Evolutionary conservation across 2,113 vertebrate genomes (phyloP), one percentile per base, ranked within the genome.

Genomic region (Gallinago undulata): DNA sequence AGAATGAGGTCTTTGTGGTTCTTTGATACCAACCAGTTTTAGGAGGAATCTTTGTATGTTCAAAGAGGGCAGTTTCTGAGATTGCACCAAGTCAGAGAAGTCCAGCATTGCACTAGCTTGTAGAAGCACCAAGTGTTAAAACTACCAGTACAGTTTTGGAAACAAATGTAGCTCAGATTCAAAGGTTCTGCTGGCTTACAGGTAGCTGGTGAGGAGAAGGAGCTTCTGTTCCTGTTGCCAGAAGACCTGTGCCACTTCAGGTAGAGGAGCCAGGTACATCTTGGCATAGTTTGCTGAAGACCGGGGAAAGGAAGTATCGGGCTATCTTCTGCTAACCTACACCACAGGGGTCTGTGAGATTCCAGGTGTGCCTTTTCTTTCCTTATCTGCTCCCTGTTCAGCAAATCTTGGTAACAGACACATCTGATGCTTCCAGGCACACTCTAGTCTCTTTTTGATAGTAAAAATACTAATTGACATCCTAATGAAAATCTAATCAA

Each of bases 1-100:
- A 57, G 28, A 84, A 64, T 1, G 10, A 9, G 19, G 30, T 50
- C 60, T 33, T 66, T 0, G 0, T 0, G 2, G 27, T 10, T 2
- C 30, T 51, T 68, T 43, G 74, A 37, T 27, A 23, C 41, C 24
- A 47, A 2, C 45, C 28, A 35, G 47, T 51, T 55, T 48, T 57
- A 43, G 37, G 4, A 47, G 51, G 19, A 93, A 68, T 28, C 5
- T 18, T 45, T 15, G 3, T 25, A 10, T 13, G 11, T 72, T n/a
- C 30, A 39, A 35, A 64, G 33, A 72, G n/a, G 39, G 37, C 18
- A 3, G 30, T 59, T 89, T 76, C 37, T 43, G 27, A 28, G 47
- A 33, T 19, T 0, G 0, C 7, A 30, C 24, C 47, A 31, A 9
- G 11, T 33, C 37, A 66, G 28, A 28, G 13, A 53, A 53, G 30